A percentile compares a stretch with the other conserved stretches of the same genome.
These are phyloP conservation scores for Drosophila quinaria DNA, from an alignment of 2,888 invertebrate genomes.

Conservation along the genomic window DNA sequence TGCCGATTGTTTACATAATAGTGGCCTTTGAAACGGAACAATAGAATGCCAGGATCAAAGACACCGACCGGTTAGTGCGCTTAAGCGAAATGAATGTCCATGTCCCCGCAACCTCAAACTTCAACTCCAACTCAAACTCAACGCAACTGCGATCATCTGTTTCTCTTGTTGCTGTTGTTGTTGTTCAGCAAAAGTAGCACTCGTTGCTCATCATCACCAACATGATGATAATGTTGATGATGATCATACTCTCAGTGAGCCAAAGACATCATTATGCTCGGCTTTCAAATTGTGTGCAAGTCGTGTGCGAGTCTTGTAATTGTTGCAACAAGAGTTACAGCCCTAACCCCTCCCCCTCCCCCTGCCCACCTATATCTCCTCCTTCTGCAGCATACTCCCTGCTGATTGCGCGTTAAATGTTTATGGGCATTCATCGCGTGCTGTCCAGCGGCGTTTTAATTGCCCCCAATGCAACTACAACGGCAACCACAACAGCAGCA, in stretches of 20 bases:
- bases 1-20: conserved; percentile 90
- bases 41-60: conserved; percentile 86
- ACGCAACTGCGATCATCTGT: conserved; percentile 62
- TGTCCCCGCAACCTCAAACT: conserved; percentile 41
- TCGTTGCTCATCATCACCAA: conserved; percentile 28
- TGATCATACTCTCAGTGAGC: conserved; percentile 43
- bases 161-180: conserved; percentile 37
- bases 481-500: conserved; percentile 22
- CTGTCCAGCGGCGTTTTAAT: conserved; percentile 75
- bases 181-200: conserved; percentile 54
- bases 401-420: conserved; percentile 80
- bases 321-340: conserved; percentile 54
- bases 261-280: conserved; percentile 49
- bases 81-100: conserved; percentile 79
- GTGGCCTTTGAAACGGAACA: conserved; percentile 88
- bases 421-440: conserved; percentile 82
- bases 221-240: conserved; percentile 44
- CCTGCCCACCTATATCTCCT: neutral
- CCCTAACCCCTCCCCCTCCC: conserved; percentile 13
- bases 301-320: conserved; percentile 58
- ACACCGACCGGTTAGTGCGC: conserved; percentile 78
- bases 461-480: conserved; percentile 54
- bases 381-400: conserved; percentile 44
- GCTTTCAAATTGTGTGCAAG: conserved; percentile 50
- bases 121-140: conserved; percentile 24